Percentiles rank a stretch among this genome's conserved stretches.
Conservation (phyloP, 2,797 vertebrate species). For the Malurus leucopterus region DNA sequence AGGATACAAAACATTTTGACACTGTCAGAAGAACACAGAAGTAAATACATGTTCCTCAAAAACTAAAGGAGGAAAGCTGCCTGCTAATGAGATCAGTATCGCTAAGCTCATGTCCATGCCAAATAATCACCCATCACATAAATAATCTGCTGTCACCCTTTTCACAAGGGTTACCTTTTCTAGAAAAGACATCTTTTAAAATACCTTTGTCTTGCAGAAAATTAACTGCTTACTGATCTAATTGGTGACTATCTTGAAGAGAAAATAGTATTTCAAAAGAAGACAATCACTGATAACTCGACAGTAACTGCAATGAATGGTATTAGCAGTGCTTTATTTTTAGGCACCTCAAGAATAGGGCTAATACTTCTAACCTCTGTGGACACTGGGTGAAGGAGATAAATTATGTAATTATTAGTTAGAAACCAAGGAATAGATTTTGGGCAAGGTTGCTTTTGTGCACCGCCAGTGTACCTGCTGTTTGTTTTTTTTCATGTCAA, state of each 20-base stretch:
- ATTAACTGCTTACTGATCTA: background rate
- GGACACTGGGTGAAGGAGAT: background rate
- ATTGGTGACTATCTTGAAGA: background rate
- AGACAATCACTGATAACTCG: background rate
- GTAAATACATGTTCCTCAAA: background rate
- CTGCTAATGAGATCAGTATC: background rate
- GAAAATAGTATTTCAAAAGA: background rate
- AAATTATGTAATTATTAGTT: background rate
- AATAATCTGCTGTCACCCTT: background rate
- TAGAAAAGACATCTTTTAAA: background rate
- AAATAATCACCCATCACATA: background rate
- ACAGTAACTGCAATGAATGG: background rate
- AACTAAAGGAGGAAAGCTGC: background rate
- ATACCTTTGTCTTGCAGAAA: background rate
- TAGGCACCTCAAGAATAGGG: background rate
- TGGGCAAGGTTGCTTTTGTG: background rate
- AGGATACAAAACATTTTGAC: background rate
- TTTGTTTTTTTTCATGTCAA: background rate
- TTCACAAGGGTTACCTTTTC: background rate
- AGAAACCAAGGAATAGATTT: background rate
- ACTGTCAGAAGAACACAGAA: background rate
- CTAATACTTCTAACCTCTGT: background rate
- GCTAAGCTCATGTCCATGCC: background rate
- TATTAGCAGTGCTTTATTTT: background rate
- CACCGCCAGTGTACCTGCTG: background rate